Base-by-base conservation (phyloP, 2,113 vertebrate species). In the Fulica atra region DNA sequence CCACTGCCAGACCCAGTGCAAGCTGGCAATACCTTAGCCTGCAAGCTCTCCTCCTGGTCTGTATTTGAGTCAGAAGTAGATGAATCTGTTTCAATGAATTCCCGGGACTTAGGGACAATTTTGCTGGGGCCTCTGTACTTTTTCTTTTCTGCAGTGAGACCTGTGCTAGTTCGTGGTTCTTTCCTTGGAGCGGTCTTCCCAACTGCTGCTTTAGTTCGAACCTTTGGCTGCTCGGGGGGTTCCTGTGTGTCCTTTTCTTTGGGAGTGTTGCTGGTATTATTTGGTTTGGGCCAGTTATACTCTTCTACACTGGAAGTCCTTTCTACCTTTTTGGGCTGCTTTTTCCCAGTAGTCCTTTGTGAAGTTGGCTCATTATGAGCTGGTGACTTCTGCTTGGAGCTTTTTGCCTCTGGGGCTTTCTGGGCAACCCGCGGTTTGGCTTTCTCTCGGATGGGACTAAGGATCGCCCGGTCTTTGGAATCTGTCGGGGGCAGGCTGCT, bases 21-120 rank as follows among this genome's bases (percentile, higher is more conserved):
- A 64, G 98, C 96, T 54, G 98, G 98, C 89, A 98, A 35, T 21
- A 95, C 96, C 97, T 99, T 99, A 15, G 98, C 96, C 81, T 98
- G 98, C 53, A 98, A 57, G 84, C 94, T 95, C 91, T 99, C 99
- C 92, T 99, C 99, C 17, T 99, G 97, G 72, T 99, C 99, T 4
- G 99, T 99, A 69, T 98, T 99, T 33, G 99, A 99, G 88, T 99
- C 99, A 4, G 99, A 99, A 28, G 99, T 99, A 38, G 99, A 99
- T 0, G 99, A 99, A 97, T 99, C 99, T 0, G 99, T 99, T 96
- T 99, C 99, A 40, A 99, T 99, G 96, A 99, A 99, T 97, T 99
- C 99, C 84, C 99, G 97, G 29, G 99, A 99, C 93, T 99, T 99
- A 12, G 99, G 99, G 35, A 98, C 98, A 51, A 98, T 99, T 98